Percentiles rank a stretch among this genome's conserved stretches.
phyloP scores from a whole-genome alignment of 2,797 vertebrate species.

The Rhinichthys osculus region DNA sequence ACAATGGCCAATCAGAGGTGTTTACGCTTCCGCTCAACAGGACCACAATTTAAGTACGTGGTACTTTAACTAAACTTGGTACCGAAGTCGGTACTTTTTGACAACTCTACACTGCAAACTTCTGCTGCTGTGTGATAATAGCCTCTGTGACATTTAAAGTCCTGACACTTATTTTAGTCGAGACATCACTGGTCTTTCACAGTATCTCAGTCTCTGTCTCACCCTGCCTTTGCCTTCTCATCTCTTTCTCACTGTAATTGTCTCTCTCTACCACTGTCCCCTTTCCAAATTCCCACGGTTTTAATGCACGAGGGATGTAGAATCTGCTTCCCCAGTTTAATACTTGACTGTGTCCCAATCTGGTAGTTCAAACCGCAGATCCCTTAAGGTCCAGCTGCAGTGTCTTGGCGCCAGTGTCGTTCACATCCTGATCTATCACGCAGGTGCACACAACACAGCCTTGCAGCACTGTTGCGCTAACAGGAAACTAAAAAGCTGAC shows the following conservation, averaged over 20 bases:
- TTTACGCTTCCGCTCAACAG: no score
- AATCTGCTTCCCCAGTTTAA: constrained; percentile 31
- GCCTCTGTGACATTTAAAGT: neutral
- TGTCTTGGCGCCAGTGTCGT: neutral
- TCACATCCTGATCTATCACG: constrained; percentile 25
- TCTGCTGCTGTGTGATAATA: neutral
- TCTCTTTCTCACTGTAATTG: neutral
- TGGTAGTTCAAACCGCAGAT: constrained; percentile 45
- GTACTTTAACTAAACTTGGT: no score
- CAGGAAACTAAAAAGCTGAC: constrained; percentile 11
- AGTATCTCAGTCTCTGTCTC: neutral
- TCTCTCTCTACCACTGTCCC: neutral
- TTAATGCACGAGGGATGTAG: constrained; percentile 30
- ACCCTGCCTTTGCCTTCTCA: neutral
- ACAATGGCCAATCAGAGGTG: no score
- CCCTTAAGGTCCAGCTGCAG: constrained; percentile 43
- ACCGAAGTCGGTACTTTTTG: no score
- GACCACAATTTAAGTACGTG: no score
- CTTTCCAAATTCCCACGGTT: constrained; percentile 32
- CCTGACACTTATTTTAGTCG: neutral
- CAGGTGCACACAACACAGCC: constrained; percentile 5
- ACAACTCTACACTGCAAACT: neutral
- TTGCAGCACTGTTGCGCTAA: neutral
- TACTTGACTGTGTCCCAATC: constrained; percentile 9
- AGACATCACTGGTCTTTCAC: neutral